Conservation (phyloP, 2,113 vertebrate genomes). For the Cavia aperea region DNA sequence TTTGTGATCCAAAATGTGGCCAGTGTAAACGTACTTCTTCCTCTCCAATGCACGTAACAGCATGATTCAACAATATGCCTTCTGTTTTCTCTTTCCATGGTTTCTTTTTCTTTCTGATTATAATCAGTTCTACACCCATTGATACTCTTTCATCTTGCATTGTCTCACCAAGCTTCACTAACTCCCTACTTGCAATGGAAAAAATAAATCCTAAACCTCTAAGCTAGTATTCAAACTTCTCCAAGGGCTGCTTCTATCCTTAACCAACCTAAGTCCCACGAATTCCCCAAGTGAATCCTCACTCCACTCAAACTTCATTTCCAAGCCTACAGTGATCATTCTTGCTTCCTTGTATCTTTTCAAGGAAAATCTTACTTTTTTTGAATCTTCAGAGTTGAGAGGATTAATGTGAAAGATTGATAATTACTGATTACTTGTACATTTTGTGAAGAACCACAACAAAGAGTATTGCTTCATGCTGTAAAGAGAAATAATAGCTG, state of each 20-base stretch:
- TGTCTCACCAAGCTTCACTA: neutral
- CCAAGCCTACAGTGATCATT: neutral
- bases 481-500: neutral
- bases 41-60: neutral
- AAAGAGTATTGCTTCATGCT: neutral
- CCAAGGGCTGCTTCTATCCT: neutral
- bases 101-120: neutral
- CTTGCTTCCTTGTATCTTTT: neutral
- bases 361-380: constrained; percentile 18
- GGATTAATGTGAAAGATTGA: neutral
- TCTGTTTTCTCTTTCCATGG: neutral
- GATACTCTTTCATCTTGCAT: neutral
- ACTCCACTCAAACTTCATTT: neutral
- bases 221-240: neutral
- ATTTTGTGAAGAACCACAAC: neutral
- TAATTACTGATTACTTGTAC: neutral
- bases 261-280: neutral
- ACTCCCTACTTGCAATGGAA: neutral
- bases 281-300: neutral
- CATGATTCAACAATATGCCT: neutral
- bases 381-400: neutral
- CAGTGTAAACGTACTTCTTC: neutral
- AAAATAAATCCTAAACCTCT: neutral
- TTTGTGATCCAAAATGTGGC: neutral
- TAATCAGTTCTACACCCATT: neutral